phyloP scores from a whole-genome alignment of 1,140 invertebrate genomes.

The Drosophila ananassae region DNA sequence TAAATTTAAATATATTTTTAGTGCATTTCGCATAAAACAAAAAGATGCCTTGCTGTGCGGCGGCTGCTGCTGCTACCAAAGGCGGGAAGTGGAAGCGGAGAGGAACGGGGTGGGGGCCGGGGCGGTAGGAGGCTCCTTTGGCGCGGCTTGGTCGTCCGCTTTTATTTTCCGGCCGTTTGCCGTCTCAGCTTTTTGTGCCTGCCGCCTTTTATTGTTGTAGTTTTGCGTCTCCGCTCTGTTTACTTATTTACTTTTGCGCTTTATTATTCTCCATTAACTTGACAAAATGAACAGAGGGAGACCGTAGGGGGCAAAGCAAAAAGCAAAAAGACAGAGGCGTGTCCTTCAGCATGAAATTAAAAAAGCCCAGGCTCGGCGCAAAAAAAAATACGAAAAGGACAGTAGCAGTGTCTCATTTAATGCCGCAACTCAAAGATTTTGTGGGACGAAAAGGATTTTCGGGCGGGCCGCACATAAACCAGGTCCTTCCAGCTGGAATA shows the following conservation, averaged over 20 bases:
- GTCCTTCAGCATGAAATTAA: slow-evolving; percentile 56
- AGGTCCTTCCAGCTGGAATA: slow-evolving; percentile 43
- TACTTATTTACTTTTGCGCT: slow-evolving; percentile 81
- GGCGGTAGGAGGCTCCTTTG: slow-evolving; percentile 31
- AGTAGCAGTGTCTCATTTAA: slow-evolving; percentile 44
- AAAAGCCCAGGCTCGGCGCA: slow-evolving; percentile 24
- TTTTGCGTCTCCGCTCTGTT: slow-evolving; percentile 67
- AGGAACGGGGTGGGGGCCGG: background rate
- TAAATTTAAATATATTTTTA: slow-evolving; percentile 83
- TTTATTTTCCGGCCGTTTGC: slow-evolving; percentile 80
- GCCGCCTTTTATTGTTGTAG: slow-evolving; percentile 77
- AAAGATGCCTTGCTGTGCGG: slow-evolving; percentile 74
- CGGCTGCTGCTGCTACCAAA: slow-evolving; percentile 11
- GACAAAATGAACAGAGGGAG: slow-evolving; percentile 68
- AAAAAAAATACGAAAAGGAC: slow-evolving; percentile 4
- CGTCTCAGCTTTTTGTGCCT: slow-evolving; percentile 72
- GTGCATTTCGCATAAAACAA: slow-evolving; percentile 82
- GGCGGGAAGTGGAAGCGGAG: background rate
- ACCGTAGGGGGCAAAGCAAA: slow-evolving; percentile 7
- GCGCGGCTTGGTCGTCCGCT: slow-evolving; percentile 54
- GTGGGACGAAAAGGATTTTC: slow-evolving; percentile 39
- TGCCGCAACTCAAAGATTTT: slow-evolving; percentile 42
- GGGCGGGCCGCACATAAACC: slow-evolving; percentile 26
- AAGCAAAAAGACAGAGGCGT: slow-evolving; percentile 3
- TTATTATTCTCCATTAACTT: slow-evolving; percentile 83